Evolutionary conservation across 2,113 vertebrate genomes (phyloP).

Genomic region (Phalacrocorax pelagicus): DNA sequence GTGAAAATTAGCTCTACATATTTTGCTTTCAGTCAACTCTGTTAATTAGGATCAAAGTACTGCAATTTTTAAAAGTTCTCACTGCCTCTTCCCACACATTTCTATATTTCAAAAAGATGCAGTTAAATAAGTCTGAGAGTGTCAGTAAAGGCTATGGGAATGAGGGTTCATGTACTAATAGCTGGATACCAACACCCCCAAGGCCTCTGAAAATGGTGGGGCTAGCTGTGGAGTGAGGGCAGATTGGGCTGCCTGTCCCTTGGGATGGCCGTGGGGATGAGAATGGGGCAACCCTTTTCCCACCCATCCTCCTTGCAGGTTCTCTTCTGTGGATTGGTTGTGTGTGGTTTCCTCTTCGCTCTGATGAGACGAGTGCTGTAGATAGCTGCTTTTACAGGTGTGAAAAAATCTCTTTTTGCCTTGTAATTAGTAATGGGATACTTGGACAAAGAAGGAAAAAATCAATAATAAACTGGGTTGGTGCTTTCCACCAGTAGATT

Average conservation of each 20-base stretch:
- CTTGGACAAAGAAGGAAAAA: not conserved
- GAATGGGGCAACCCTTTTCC: not conserved
- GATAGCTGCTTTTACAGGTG: not conserved
- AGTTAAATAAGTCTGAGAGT: conserved; percentile 19
- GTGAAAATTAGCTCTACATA: conserved; percentile 62
- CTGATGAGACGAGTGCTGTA: not conserved
- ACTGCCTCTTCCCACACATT: conserved; percentile 47
- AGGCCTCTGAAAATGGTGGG: not conserved
- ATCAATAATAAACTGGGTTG: fast-evolving
- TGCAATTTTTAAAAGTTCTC: conserved; percentile 52
- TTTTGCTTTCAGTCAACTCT: conserved; percentile 62
- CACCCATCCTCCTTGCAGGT: not conserved
- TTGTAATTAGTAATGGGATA: not conserved
- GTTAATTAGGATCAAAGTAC: conserved; percentile 68
- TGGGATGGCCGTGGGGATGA: not conserved
- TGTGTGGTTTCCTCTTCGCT: not conserved
- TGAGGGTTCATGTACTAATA: not conserved
- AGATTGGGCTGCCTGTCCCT: not conserved
- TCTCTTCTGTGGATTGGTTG: not conserved
- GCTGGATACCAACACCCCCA: not conserved
- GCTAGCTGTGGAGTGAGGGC: not conserved
- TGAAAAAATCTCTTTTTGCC: not conserved
- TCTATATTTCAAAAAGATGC: conserved; percentile 30
- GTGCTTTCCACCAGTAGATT: not conserved
- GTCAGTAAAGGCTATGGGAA: not conserved